Conservation (phyloP, 2,888 invertebrate species). For the Thalpophila matura region DNA sequence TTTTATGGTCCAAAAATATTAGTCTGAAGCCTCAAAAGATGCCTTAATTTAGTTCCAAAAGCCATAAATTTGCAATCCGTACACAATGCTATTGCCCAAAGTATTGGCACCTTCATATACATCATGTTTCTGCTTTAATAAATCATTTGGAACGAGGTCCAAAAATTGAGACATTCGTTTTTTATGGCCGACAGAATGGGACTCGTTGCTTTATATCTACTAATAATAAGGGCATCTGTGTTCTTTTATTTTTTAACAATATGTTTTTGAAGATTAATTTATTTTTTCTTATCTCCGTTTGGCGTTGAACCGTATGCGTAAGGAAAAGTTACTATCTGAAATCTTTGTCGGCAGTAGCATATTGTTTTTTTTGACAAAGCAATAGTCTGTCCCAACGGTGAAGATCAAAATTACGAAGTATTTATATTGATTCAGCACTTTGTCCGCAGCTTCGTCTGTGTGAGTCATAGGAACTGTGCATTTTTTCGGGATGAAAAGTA, state of each 20-base stretch:
- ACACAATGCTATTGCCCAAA: conserved; percentile 53
- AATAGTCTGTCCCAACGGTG: too few species aligned
- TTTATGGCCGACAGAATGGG: conserved; percentile 51
- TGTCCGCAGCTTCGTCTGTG: too few species aligned
- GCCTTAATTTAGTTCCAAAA: conserved; percentile 46
- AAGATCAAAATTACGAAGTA: too few species aligned
- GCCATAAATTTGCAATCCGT: conserved; percentile 41
- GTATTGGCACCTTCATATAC: conserved; percentile 53
- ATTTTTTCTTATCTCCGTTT: conserved; percentile 22
- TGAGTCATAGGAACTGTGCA: too few species aligned
- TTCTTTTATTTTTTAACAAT: conserved; percentile 35
- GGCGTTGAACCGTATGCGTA: background rate
- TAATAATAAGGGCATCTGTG: conserved; percentile 63
- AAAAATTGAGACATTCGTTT: conserved; percentile 65
- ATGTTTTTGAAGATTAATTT: conserved; percentile 38
- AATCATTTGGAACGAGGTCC: conserved; percentile 67
- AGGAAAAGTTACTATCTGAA: background rate
- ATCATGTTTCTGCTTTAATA: conserved; percentile 59
- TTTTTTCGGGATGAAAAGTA: too few species aligned
- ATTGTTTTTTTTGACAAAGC: too few species aligned
- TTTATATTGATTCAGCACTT: too few species aligned
- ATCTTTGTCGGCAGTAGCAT: too few species aligned
- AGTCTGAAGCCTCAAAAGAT: conserved; percentile 9
- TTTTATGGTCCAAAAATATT: conserved; percentile 34
- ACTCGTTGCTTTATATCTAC: conserved; percentile 52